Conservation (phyloP, 1,140 invertebrate species). For the Halesus radiatus region DNA sequence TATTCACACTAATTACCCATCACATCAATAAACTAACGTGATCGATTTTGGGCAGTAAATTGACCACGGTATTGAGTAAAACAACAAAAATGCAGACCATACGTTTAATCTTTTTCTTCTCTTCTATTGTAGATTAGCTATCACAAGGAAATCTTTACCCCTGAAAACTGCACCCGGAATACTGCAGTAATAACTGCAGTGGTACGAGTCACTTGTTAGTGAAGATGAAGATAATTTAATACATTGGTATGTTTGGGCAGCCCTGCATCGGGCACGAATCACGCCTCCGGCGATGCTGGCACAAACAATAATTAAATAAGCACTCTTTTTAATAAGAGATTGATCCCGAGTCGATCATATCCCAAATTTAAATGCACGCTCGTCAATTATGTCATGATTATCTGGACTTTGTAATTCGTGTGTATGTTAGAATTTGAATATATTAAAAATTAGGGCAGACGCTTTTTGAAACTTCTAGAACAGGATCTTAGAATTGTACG, state of each 20-base stretch:
- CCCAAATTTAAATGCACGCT: constrained; percentile 35
- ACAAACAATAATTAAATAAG: constrained; percentile 44
- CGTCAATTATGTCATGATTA: constrained; percentile 32
- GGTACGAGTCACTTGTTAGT: too few species aligned
- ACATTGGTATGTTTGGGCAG: neutral
- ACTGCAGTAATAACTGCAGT: too few species aligned
- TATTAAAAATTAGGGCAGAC: constrained; percentile 27
- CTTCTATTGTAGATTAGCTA: too few species aligned
- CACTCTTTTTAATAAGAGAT: constrained; percentile 26
- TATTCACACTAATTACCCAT: too few species aligned
- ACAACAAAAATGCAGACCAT: too few species aligned
- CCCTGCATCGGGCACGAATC: constrained; percentile 30
- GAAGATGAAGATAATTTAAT: too few species aligned
- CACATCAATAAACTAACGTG: too few species aligned
- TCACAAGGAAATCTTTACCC: too few species aligned
- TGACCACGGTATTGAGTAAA: too few species aligned
- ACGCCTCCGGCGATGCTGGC: constrained; percentile 19
- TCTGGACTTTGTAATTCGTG: constrained; percentile 10
- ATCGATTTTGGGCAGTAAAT: too few species aligned
- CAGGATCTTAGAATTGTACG: neutral
- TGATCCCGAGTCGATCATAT: constrained; percentile 20
- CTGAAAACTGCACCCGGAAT: too few species aligned
- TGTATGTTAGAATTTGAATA: constrained; percentile 34
- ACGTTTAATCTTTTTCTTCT: too few species aligned
- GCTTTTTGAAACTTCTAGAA: neutral